Evolutionary conservation across 2,888 invertebrate species (phyloP).

Genomic region (Pollenia labialis): DNA sequence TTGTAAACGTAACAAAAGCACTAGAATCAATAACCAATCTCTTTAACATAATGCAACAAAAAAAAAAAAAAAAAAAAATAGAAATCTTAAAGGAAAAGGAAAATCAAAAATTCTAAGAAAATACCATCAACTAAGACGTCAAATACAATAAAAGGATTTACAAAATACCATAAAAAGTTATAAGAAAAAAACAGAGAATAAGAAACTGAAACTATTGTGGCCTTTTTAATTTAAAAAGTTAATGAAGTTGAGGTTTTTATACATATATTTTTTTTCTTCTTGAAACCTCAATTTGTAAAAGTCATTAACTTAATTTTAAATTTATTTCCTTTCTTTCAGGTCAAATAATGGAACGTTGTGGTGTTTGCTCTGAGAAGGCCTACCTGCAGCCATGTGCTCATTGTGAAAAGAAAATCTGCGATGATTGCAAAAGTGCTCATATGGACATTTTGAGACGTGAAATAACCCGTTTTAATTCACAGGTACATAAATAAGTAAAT

Average conservation of each 20-base stretch:
- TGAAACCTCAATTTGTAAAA: no score
- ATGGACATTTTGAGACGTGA: constrained; percentile 97
- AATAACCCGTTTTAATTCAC: constrained; percentile 94
- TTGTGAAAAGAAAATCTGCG: constrained; percentile 98
- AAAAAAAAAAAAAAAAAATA: background rate
- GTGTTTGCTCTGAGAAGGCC: constrained; percentile 96
- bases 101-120: background rate
- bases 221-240: background rate
- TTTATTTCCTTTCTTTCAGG: constrained; percentile 81
- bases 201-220: background rate
- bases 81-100: background rate
- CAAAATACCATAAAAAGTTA: background rate
- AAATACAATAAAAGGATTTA: constrained; percentile 48
- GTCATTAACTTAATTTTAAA: background rate
- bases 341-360: constrained; percentile 96
- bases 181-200: background rate
- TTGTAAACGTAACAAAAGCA: constrained; percentile 37
- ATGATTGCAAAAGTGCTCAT: constrained; percentile 97
- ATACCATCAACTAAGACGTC: background rate
- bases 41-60: background rate
- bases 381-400: constrained; percentile 95
- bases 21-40: background rate
- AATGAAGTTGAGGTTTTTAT: background rate
- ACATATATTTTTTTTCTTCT: background rate
- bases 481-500: constrained; percentile 85